phyloP scores from a whole-genome alignment of 2,797 vertebrate genomes.

The Muraenolepis orangiensis region DNA sequence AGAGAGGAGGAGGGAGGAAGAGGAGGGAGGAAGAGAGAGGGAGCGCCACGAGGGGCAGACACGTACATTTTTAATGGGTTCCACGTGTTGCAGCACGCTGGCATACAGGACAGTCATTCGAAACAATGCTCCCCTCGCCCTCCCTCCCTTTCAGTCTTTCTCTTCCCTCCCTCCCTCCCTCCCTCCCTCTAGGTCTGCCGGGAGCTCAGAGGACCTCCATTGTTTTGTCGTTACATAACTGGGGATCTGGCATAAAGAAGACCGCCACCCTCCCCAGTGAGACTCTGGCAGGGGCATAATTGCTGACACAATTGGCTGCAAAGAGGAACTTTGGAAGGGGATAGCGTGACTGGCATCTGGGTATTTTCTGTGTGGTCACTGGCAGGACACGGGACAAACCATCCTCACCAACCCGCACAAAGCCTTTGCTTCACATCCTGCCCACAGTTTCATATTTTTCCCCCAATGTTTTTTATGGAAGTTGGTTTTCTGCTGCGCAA shows the following conservation, averaged over 20 bases:
- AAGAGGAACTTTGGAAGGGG: too few relatives aligned
- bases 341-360: too few relatives aligned
- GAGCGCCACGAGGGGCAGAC: not conserved
- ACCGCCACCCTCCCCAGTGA: not conserved
- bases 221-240: not conserved
- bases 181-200: not conserved
- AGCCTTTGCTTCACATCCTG: not conserved
- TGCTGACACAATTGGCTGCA: not conserved
- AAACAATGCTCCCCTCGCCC: not conserved
- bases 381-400: too few relatives aligned
- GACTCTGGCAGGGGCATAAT: not conserved
- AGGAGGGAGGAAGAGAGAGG: not conserved
- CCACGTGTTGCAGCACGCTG: not conserved
- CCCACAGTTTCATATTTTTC: not conserved
- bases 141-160: too few relatives aligned
- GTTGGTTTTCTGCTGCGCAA: not conserved
- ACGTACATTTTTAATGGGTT: not conserved
- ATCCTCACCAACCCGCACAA: too few relatives aligned
- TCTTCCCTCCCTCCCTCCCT: not conserved
- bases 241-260: not conserved
- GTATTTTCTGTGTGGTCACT: too few relatives aligned
- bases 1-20: not conserved
- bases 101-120: not conserved
- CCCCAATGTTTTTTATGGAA: too few relatives aligned
- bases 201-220: not conserved